Evolutionary conservation across 35 echinoderm and acorn worm species (phyloP).

Genomic region (Holothuria glaberrima): DNA sequence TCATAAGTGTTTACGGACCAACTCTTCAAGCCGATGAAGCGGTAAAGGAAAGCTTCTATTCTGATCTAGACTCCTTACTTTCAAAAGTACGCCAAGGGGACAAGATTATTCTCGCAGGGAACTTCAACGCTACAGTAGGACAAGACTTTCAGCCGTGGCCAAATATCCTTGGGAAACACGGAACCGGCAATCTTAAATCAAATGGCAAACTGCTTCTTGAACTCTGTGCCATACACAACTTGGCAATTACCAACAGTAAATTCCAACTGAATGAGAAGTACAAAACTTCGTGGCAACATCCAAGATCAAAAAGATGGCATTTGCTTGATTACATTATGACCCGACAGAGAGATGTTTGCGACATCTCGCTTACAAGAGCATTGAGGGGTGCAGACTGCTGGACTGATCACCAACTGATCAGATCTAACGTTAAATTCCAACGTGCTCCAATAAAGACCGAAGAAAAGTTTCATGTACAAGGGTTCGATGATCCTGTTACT

Average conservation of each 20-base stretch:
- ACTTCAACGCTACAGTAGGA: conserved; percentile 60
- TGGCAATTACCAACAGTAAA: conserved; percentile 62
- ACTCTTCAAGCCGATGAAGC: too few relatives aligned
- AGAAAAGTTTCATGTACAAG: neutral
- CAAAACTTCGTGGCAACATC: conserved; percentile 66
- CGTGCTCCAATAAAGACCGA: neutral
- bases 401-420: conserved; percentile 59
- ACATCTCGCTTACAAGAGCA: conserved; percentile 11
- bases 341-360: conserved; percentile 2
- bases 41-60: conserved; percentile 9
- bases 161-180: conserved; percentile 1
- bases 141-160: too few relatives aligned
- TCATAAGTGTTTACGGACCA: too few relatives aligned
- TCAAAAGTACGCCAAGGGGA: too few relatives aligned
- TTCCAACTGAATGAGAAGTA: conserved; percentile 15
- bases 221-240: conserved; percentile 28
- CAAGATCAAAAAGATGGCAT: conserved; percentile 62
- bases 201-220: conserved; percentile 53
- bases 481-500: too few relatives aligned
- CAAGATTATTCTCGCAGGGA: too few relatives aligned
- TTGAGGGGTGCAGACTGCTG: conserved; percentile 60
- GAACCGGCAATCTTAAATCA: conserved; percentile 39
- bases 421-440: conserved; percentile 44
- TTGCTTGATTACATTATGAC: conserved; percentile 75
- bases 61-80: neutral